Evolutionary conservation across 2,797 vertebrate species (phyloP), one percentile per base, ranked within the genome.

Genomic region (Nothura maculosa): DNA sequence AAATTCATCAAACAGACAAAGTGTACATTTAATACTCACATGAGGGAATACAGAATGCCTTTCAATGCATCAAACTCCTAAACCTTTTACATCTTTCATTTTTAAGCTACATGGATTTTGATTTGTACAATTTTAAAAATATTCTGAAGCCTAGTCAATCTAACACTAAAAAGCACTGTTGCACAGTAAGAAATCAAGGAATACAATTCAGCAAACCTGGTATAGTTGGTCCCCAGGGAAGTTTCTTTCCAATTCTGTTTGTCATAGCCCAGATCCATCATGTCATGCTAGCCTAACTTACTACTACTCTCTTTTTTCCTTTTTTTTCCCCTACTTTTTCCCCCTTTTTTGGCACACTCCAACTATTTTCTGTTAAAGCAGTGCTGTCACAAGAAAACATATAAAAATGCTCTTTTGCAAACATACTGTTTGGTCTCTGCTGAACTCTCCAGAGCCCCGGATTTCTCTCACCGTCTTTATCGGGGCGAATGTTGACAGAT

Each of bases 261-360:
- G 99, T 99, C 98, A 98, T 98, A 98, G 98, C 98, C 97, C 98
- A 98, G 98, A 98, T 99, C 98, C 98, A 98, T 99, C 98, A 98
- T 98, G 98, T 98, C 98, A 98, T 97, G 97, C 97, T 97, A 98
- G 97, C 97, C 98, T 98, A 97, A 98, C 98, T 97, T 97, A 98
- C 97, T 97, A 97, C 97, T 92, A 85, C 91, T 97, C 86, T 97
- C 96, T 98, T 97, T 97, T 91, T 74, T 32, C 81, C 80, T 28
- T 25, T 14, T 87, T 79, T 68, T 36, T 36, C 93, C 75, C 89
- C 69, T 74, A 94, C 85, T 94, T 43, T 77, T 72, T 79, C 87
- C 50, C 69, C 58, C 34, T 75, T 95, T 96, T 97, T 96, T 96
- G 97, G 97, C 98, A 98, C 98, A 98, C 98, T 98, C 98, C 97